Conservation (phyloP, 2,888 invertebrate species). For the Leucoptera coffeella region DNA sequence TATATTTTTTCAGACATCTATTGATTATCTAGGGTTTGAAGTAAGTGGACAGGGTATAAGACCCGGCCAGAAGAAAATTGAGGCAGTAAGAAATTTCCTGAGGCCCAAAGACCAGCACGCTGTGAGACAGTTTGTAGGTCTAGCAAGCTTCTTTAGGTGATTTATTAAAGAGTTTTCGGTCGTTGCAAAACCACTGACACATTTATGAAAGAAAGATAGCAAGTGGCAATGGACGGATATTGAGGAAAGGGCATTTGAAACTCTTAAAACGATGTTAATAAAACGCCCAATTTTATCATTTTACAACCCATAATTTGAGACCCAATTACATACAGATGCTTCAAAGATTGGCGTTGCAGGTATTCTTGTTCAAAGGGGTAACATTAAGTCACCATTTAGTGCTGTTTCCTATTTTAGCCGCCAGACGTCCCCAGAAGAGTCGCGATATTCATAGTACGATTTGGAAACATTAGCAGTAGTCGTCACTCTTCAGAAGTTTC, state of each 20-base stretch:
- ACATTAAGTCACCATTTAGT: background rate
- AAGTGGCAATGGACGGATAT: background rate
- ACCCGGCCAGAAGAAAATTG: background rate
- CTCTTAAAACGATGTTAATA: background rate
- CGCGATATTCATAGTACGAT: slow-evolving; percentile 1
- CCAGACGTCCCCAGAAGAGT: slow-evolving; percentile 1
- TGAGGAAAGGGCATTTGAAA: background rate
- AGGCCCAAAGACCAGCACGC: background rate
- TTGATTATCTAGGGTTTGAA: slow-evolving; percentile 1
- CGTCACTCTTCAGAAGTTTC: slow-evolving; percentile 1
- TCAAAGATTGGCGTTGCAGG: slow-evolving; percentile 2
- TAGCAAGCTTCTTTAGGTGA: background rate
- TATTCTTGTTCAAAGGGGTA: background rate
- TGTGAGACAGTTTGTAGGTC: slow-evolving; percentile 1
- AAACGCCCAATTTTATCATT: background rate
- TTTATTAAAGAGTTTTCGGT: background rate
- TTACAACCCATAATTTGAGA: slow-evolving; percentile 1
- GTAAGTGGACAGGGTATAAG: background rate
- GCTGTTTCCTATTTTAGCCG: slow-evolving; percentile 2
- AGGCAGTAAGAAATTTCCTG: background rate
- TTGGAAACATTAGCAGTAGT: slow-evolving; percentile 3
- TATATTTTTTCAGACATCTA: background rate
- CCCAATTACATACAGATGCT: slow-evolving; percentile 1
- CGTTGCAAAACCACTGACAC: background rate
- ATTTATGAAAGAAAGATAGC: background rate